These are phyloP conservation scores for Chrysina gloriosa DNA, from an alignment of 2,888 invertebrate genomes.

Conservation along the genomic window DNA sequence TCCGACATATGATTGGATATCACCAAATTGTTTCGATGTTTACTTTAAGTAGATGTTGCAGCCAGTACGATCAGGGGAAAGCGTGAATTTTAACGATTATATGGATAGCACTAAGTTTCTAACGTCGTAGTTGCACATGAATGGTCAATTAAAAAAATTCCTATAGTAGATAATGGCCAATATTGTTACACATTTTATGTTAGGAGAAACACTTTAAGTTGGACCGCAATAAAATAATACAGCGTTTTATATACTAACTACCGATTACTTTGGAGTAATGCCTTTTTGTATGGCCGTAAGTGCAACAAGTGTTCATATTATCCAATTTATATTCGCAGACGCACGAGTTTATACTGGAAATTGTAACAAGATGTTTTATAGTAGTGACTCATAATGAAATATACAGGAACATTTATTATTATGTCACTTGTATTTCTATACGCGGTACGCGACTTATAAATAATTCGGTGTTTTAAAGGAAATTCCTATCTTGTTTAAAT, in stretches of 20 bases:
- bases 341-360: conserved; percentile 32
- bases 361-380: conserved; percentile 42
- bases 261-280: conserved; percentile 37
- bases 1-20: not conserved
- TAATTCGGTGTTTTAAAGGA: conserved; percentile 43
- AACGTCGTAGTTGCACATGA: conserved; percentile 15
- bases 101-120: not conserved
- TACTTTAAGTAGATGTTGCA: not conserved
- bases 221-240: conserved; percentile 18
- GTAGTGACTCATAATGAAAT: conserved; percentile 40
- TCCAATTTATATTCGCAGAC: conserved; percentile 38
- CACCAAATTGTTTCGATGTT: not conserved
- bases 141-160: conserved; percentile 29
- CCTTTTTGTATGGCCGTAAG: conserved; percentile 36
- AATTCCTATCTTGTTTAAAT: conserved; percentile 44
- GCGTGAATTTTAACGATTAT: not conserved
- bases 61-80: not conserved
- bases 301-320: conserved; percentile 38
- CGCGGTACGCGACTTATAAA: conserved; percentile 31
- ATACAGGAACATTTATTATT: conserved; percentile 37
- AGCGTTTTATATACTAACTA: conserved; percentile 33
- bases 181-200: conserved; percentile 32
- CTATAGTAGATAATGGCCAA: conserved; percentile 25
- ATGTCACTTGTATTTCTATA: conserved; percentile 39
- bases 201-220: conserved; percentile 28